Percentiles rank a stretch among this genome's conserved stretches.
phyloP scores from a whole-genome alignment of 2,888 invertebrate species.

The Proisotoma minuta region DNA sequence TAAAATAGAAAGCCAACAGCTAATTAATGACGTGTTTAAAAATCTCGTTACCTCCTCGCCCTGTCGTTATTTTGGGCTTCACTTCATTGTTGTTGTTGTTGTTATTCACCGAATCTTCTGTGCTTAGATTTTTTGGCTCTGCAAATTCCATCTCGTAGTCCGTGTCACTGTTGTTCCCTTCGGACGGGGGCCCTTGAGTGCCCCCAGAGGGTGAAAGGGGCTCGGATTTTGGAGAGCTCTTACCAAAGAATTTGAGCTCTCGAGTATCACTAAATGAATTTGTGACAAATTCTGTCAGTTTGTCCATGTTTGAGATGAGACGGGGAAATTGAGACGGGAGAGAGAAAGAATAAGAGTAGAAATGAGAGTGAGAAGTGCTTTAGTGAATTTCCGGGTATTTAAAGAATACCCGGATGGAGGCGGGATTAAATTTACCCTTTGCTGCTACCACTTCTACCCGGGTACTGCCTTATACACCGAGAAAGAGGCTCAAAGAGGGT shows the following conservation, averaged over 20 bases:
- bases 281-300: slow-evolving; percentile 84
- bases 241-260: slow-evolving; percentile 28
- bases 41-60: background rate
- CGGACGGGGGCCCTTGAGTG: slow-evolving; percentile 4
- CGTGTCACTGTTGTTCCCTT: background rate
- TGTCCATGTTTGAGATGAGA: slow-evolving; percentile 64
- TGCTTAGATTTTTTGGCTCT: slow-evolving; percentile 18
- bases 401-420: background rate
- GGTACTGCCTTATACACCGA: too few species aligned
- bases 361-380: background rate
- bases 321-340: background rate
- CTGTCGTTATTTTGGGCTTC: too few species aligned
- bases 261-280: slow-evolving; percentile 65
- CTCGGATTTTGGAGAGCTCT: slow-evolving; percentile 36
- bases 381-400: slow-evolving; percentile 8
- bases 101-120: slow-evolving; percentile 8
- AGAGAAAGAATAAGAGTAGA: background rate
- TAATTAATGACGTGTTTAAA: background rate
- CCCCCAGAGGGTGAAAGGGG: slow-evolving; percentile 36
- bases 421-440: slow-evolving; percentile 6
- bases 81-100: slow-evolving; percentile 6
- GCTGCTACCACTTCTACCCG: background rate
- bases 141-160: slow-evolving; percentile 8
- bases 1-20: slow-evolving; percentile 32
- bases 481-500: too few species aligned